Base-by-base conservation (phyloP, 2,797 vertebrate species). In the Pangasius djambal region DNA sequence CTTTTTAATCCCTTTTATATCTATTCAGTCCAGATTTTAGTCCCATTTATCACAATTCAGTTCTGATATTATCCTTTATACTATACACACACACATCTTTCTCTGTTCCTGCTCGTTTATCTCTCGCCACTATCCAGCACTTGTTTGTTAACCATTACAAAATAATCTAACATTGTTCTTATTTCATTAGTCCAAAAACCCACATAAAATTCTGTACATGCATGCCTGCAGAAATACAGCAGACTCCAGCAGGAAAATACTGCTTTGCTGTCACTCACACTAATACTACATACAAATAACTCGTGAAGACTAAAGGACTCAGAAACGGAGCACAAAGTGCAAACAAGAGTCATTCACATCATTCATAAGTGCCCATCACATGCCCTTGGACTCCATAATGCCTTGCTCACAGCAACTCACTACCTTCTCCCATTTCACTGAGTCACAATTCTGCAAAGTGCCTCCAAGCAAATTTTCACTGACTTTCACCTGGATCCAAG, bases 351-450 rank as follows among this genome's bases (percentile, higher is more conserved):
- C 79, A 69, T 52, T 40, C 40, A 74, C 77, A 88, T 52, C 63
- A 16, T 65, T 83, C 57, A 65, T 67, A 87, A 83, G 40, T 57
- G 61, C 57, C 28, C 77, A 86, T 83, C 52, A 82, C 28, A 83
- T 48, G 61, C 72, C 40, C 87, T 84, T 83, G 81, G n/a, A 61
- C 16, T 65, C 78, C 20, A 52, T 84, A 87, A 69, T 83, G 89
- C 48, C 44, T n/a, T 40, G 86, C 40, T 74, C 48, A 63, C 67
- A 86, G 65, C 67, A 37, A 65, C 69, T 83, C 67, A 44, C 57
- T 87, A 59, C 74, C 61, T 70, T 85, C 81, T 91, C 83, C 57
- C 4, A 89, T 87, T 89, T 90, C 90, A 90, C 82, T 90, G 81
- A 85, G 88, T 85, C 65, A 69, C 85, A 88, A 74, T 83, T 9